phyloP scores from a whole-genome alignment of 2,888 invertebrate genomes.

The Tipula vernalis region DNA sequence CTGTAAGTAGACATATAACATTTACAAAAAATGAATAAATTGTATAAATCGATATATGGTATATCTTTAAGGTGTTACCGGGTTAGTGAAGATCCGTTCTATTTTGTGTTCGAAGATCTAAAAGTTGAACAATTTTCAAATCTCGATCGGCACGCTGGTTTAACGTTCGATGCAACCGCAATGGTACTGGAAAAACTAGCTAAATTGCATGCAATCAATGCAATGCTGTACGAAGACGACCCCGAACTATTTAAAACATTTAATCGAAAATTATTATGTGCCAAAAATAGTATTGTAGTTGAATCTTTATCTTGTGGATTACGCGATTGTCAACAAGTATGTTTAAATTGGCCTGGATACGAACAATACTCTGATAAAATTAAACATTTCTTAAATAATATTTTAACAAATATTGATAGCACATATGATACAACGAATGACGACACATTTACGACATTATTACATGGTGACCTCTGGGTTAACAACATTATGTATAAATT shows the following conservation, averaged over 20 bases:
- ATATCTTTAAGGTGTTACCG: background rate
- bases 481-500: slow-evolving; percentile 34
- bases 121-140: background rate
- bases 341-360: background rate
- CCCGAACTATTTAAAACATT: background rate
- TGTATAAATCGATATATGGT: background rate
- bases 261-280: background rate
- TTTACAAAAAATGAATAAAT: background rate
- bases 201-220: background rate
- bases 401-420: background rate
- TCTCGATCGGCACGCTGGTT: background rate
- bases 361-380: background rate
- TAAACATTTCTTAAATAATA: background rate
- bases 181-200: background rate
- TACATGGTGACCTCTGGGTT: slow-evolving; percentile 33
- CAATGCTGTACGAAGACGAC: background rate
- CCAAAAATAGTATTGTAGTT: background rate
- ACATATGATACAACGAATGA: background rate
- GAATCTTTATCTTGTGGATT: background rate
- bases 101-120: background rate
- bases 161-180: background rate
- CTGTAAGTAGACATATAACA: background rate
- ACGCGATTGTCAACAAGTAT: background rate
- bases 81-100: background rate
- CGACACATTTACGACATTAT: slow-evolving; percentile 15